Evolutionary conservation across 1,140 invertebrate genomes (phyloP).

Genomic region (Nasonia giraulti): DNA sequence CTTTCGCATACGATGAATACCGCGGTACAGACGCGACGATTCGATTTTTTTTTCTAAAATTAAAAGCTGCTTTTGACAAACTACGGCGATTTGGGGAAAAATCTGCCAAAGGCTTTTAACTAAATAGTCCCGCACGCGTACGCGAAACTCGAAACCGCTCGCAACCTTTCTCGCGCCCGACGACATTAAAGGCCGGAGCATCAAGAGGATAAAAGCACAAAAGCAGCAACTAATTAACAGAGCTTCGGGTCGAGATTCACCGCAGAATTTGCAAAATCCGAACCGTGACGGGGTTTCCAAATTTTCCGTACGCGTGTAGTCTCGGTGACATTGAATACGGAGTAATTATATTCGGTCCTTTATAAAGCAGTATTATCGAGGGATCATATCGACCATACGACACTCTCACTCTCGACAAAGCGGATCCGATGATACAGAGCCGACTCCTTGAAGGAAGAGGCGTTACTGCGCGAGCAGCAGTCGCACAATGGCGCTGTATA

Average conservation of each 20-base stretch:
- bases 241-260: not conserved
- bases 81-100: not conserved
- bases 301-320: no score
- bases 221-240: constrained; percentile 12
- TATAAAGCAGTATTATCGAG: no score
- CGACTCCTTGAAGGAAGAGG: no score
- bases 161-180: not conserved
- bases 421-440: no score
- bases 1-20: not conserved
- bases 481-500: no score
- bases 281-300: not conserved
- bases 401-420: no score
- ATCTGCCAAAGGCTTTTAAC: not conserved
- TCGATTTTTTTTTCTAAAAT: not conserved
- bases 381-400: no score
- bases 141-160: not conserved
- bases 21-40: no score
- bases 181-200: constrained; percentile 4
- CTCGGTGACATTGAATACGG: no score
- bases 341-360: no score
- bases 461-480: no score
- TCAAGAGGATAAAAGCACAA: not conserved
- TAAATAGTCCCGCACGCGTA: not conserved
- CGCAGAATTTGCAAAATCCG: not conserved
- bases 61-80: not conserved